These are phyloP conservation scores for Sebastes taczanowskii DNA, from an alignment of 2,797 vertebrate genomes.

Conservation along the genomic window DNA sequence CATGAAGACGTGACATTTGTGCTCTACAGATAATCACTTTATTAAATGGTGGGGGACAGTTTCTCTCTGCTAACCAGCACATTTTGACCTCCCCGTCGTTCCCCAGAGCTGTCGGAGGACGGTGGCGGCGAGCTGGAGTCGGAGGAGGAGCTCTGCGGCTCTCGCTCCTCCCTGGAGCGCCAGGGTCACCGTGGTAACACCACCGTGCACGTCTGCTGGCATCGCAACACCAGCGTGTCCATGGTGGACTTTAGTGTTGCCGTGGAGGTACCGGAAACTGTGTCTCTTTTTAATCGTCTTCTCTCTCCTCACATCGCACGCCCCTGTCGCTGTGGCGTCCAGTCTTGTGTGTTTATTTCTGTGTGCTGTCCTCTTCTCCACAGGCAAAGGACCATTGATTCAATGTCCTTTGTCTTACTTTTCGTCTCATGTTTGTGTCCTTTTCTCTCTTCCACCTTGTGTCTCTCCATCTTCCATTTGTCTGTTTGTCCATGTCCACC, in stretches of 20 bases:
- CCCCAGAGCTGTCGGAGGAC: slow-evolving; percentile 89
- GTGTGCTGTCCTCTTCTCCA: neutral
- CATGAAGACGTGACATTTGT: neutral
- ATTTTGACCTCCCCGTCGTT: slow-evolving; percentile 4
- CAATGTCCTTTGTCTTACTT: slow-evolving; percentile 23
- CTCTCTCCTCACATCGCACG: neutral
- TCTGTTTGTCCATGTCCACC: slow-evolving; percentile 10
- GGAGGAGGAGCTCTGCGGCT: slow-evolving; percentile 91
- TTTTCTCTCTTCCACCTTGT: neutral
- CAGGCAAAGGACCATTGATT: slow-evolving; percentile 9
- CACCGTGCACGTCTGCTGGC: slow-evolving; percentile 96
- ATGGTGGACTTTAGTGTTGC: slow-evolving; percentile 96
- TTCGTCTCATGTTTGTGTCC: slow-evolving; percentile 23
- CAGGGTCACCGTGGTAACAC: slow-evolving; percentile 92
- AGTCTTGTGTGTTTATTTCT: neutral
- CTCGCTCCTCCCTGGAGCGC: slow-evolving; percentile 91
- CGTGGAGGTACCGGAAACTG: slow-evolving; percentile 86
- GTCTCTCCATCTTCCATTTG: neutral
- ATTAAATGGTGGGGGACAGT: neutral
- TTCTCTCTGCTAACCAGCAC: neutral
- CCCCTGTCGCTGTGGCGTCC: neutral
- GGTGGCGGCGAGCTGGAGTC: slow-evolving; percentile 88
- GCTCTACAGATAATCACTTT: neutral
- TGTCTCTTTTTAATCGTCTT: neutral
- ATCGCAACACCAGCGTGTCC: slow-evolving; percentile 95